Evolutionary conservation across 2,888 invertebrate genomes (phyloP).

Genomic region (Drosophila vallismaia): DNA sequence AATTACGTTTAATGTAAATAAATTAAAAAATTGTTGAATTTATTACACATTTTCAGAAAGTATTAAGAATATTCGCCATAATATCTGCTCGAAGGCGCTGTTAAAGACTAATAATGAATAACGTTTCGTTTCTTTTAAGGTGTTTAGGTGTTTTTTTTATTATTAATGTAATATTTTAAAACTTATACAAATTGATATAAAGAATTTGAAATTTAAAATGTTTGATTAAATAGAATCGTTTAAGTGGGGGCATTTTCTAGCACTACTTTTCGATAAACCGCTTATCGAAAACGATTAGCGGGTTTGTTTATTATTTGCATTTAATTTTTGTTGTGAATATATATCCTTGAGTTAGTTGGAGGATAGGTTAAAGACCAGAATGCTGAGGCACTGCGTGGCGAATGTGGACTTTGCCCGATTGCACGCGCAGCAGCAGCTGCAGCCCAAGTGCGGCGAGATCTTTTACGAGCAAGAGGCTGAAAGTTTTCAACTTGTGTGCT

Average conservation of each 20-base stretch:
- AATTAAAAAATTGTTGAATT: no score
- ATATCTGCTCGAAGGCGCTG: no score
- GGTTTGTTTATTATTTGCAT: slow-evolving; percentile 18
- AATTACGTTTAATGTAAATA: no score
- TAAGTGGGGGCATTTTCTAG: neutral
- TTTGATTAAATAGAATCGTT: neutral
- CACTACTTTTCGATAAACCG: neutral
- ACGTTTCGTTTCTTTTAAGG: no score
- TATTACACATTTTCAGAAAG: no score
- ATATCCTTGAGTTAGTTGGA: neutral
- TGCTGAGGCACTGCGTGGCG: slow-evolving; percentile 65
- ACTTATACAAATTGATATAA: no score
- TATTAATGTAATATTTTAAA: no score
- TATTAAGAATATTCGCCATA: no score
- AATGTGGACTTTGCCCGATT: slow-evolving; percentile 60
- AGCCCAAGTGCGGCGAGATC: slow-evolving; percentile 70
- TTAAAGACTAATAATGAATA: no score
- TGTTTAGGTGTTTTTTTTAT: no score
- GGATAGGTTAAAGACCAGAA: slow-evolving; percentile 33
- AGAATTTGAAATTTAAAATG: neutral
- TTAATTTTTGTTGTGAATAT: slow-evolving; percentile 12
- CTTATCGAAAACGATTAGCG: neutral
- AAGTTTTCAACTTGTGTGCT: slow-evolving; percentile 61
- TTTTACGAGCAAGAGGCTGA: slow-evolving; percentile 58
- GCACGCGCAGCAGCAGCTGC: slow-evolving; percentile 55